Base-by-base conservation (phyloP, 2,797 vertebrate species). In the Oreochromis mossambicus region DNA sequence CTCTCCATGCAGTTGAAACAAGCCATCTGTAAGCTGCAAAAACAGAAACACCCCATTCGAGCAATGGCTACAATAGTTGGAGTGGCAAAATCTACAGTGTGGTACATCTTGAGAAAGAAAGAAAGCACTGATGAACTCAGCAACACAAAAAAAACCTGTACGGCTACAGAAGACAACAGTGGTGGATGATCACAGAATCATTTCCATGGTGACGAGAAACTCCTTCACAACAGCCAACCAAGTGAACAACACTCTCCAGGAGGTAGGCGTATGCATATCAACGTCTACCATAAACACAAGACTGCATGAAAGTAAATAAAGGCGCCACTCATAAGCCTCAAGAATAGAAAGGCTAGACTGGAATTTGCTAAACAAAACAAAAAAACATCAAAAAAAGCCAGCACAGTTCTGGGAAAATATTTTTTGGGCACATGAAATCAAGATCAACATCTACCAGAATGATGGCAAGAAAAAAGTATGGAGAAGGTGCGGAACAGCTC, bases 91-190 rank as follows among this genome's bases (percentile, higher is more conserved):
- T 54, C 21, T 54, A 54, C 6, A 54, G 52, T 24, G 21, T 8
- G 2, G 12, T 26, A 54, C 51, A 54, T 54, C 21, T 13, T 26
- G 7, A 54, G 52, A 54, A 54, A 14, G 21, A 54, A 1, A 54
- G 21, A 54, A 54, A 5, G 21, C 52, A 54, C 52, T 54, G 21
- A 24, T 54, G 52, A 26, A 54, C 4, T 54, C 52, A 0, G 52
- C 12, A 54, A 54, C 2, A 2, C 0, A 7, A 13, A 26, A 24
- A 50, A 4, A 4, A 0, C 0, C 21, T 54, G 7, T 0, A 24
- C 6, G 0, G 11, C 52, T 24, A 54, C 52, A 24, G 21, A 54
- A 54, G 11, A 24, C 52, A 13, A 54, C 52, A 54, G 0, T 24
- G 52, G 52, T 54, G 4, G 21, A 24, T 54, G 52, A 54, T 24